These are phyloP conservation scores for Spinus olivaceus DNA, from an alignment of 2,797 vertebrate species.

Conservation along the genomic window DNA sequence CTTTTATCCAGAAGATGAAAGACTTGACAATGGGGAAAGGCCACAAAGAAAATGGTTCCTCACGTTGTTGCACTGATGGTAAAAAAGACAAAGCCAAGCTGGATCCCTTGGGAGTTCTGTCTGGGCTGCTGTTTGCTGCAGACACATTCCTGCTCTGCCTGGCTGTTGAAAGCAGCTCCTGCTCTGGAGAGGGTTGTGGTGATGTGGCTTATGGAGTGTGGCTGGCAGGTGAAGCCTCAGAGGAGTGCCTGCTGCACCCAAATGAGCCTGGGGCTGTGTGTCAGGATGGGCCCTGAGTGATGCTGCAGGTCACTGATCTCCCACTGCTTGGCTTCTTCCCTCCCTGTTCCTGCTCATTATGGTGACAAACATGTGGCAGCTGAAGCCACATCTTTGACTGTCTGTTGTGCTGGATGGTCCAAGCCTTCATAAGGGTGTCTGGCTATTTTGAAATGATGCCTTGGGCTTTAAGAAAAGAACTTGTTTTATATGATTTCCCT, in stretches of 20 bases:
- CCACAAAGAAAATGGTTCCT: neutral
- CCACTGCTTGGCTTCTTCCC: neutral
- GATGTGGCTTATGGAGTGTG: rapidly evolving
- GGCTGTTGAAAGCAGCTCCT: neutral
- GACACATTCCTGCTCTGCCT: neutral
- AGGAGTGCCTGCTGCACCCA: neutral
- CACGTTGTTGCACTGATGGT: rapidly evolving
- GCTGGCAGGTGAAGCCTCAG: neutral
- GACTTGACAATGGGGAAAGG: neutral
- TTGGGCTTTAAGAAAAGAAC: neutral
- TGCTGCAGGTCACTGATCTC: neutral
- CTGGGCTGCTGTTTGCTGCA: neutral
- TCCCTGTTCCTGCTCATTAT: rapidly evolving
- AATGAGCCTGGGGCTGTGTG: no score
- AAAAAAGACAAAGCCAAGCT: neutral
- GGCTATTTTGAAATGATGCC: neutral
- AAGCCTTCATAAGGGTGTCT: neutral
- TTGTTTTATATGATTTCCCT: neutral
- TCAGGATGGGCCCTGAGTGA: neutral
- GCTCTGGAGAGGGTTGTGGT: neutral
- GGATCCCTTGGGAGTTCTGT: neutral
- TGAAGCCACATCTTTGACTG: rapidly evolving
- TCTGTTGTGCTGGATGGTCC: neutral
- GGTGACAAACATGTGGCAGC: neutral
- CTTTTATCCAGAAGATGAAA: neutral